Evolutionary conservation across 2,113 vertebrate species (phyloP), one percentile per base, ranked within the genome.

Genomic region (Tupaia chinensis): DNA sequence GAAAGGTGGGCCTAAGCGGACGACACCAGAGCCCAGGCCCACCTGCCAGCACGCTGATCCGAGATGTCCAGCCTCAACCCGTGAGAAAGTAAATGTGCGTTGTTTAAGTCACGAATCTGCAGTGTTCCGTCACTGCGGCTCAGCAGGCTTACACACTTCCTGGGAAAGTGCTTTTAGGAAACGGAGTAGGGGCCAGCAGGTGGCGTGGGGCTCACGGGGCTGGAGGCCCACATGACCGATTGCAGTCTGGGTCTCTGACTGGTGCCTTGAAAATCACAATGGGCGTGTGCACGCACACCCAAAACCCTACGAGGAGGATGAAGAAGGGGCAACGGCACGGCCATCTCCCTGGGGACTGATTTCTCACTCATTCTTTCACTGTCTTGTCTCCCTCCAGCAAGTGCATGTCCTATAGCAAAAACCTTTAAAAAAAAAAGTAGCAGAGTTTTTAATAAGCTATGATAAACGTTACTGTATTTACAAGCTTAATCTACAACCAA

Each of bases 401-500:
- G 44, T 44, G 44, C 44, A 44, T 44, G 44, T 44, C 44, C 44
- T 44, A 44, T 44, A 44, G 44, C 44, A 44, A 44, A 44, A 44
- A 44, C 44, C 44, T 44, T 17, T 29, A 74, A 63, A 29, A 76
- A 58, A 76, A 8, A 76, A 58, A 80, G 44, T 44, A 44, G 44
- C 44, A 44, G 5, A 89, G 82, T 94, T 80, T 56, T 32, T 93
- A 34, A 89, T 85, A 85, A 90, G 72, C 56, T 93, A 53, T 22
- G 60, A 80, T 65, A 89, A 87, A 74, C 69, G 10, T 63, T 87
- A 66, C 56, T 91, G 3, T 60, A 53, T 79, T 91, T 85, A 54
- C 60, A 97, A 94, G 69, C 61, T 89, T 89, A 91, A 19, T 32
- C 60, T 58, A 89, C 7, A 93, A 92, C 14, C 54, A 89, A 93